These are phyloP conservation scores for Perithous albicinctus DNA, from an alignment of 2,888 invertebrate species.

Conservation along the genomic window DNA sequence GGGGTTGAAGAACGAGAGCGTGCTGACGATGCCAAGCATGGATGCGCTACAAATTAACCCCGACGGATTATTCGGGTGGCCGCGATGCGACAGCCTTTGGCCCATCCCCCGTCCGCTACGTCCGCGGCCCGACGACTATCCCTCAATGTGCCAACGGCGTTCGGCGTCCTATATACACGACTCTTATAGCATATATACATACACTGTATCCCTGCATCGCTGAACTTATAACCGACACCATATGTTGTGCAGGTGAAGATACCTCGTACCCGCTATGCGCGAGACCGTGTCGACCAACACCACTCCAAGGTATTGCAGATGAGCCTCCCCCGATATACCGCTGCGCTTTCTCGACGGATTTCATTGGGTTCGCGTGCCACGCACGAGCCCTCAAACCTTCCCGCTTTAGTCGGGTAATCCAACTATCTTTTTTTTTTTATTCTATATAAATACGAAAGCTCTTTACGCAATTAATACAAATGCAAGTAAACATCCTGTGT, in stretches of 20 bases:
- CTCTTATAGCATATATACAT: slow-evolving; percentile 42
- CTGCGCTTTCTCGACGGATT: slow-evolving; percentile 63
- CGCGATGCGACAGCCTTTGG: slow-evolving; percentile 69
- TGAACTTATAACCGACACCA: slow-evolving; percentile 74
- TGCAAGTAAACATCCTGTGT: background rate
- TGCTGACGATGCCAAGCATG: slow-evolving; percentile 70
- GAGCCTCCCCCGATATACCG: slow-evolving; percentile 56
- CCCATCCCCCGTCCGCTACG: slow-evolving; percentile 67
- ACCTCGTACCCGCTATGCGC: slow-evolving; percentile 61
- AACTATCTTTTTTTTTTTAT: background rate
- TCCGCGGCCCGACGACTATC: slow-evolving; percentile 75
- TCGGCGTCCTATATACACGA: slow-evolving; percentile 39
- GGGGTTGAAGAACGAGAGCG: slow-evolving; percentile 47
- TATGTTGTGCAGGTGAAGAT: slow-evolving; percentile 82
- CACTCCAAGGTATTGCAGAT: slow-evolving; percentile 42
- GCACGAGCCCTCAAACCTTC: slow-evolving; percentile 59
- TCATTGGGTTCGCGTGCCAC: slow-evolving; percentile 64
- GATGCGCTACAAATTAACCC: slow-evolving; percentile 80
- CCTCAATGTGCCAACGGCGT: slow-evolving; percentile 69
- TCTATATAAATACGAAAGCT: background rate
- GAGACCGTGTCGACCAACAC: slow-evolving; percentile 61
- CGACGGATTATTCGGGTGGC: slow-evolving; percentile 72
- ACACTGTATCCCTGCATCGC: slow-evolving; percentile 20
- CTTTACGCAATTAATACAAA: background rate
- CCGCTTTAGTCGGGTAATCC: background rate